These are phyloP conservation scores for Diadegma fenestrale DNA, from an alignment of 2,888 invertebrate genomes.

Conservation along the genomic window DNA sequence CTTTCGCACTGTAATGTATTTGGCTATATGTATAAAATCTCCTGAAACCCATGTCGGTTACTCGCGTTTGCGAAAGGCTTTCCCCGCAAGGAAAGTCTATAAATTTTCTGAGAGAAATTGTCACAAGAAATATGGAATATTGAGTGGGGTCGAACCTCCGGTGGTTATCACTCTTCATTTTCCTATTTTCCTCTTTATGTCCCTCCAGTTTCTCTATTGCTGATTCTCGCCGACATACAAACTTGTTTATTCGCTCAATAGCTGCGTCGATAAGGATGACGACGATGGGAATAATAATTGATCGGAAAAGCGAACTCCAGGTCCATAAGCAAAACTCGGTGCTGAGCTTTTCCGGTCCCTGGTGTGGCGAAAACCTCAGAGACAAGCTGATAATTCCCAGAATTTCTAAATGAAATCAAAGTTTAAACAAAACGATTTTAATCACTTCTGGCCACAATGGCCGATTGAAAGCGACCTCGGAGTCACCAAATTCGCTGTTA, in stretches of 20 bases:
- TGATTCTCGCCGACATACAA: neutral
- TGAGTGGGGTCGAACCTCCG: conserved; percentile 72
- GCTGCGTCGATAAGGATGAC: too few relatives aligned
- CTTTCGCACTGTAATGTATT: conserved; percentile 37
- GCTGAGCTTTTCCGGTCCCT: neutral
- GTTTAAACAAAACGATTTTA: too few relatives aligned
- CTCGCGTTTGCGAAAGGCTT: conserved; percentile 17
- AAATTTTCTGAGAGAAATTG: conserved; percentile 80
- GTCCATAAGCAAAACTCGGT: neutral
- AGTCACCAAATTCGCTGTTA: too few relatives aligned
- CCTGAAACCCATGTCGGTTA: conserved; percentile 12
- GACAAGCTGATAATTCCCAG: neutral
- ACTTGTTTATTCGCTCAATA: neutral
- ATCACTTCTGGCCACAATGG: neutral
- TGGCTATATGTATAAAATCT: conserved; percentile 13
- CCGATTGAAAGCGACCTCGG: too few relatives aligned
- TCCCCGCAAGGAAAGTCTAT: conserved; percentile 76
- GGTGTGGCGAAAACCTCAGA: neutral
- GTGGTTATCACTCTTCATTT: conserved; percentile 60
- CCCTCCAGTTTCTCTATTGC: neutral
- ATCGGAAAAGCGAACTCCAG: neutral
- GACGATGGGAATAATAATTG: neutral
- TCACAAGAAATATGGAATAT: conserved; percentile 79
- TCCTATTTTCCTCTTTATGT: conserved; percentile 7
- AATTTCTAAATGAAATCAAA: neutral